phyloP scores from a whole-genome alignment of 1,140 invertebrate species.

The Ceratina japonica region DNA sequence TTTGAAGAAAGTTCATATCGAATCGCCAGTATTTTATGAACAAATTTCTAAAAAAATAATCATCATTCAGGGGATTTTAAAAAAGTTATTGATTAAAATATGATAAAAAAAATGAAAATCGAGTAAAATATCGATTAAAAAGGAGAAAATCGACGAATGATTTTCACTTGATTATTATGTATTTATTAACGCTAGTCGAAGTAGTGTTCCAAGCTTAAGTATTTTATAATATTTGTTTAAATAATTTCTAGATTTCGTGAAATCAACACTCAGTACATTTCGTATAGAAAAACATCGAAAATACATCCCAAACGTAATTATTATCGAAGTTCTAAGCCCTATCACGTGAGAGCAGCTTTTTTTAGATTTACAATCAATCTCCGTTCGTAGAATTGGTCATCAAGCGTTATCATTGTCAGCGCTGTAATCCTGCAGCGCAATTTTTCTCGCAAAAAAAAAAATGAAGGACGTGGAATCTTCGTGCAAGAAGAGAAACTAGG shows the following conservation, averaged over 20 bases:
- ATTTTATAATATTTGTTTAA: not conserved
- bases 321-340: not conserved
- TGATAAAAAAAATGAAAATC: too few relatives aligned
- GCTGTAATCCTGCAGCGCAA: slow-evolving; percentile 19
- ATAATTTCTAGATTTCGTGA: not conserved
- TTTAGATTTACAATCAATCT: not conserved
- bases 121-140: too few relatives aligned
- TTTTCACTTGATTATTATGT: too few relatives aligned
- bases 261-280: not conserved
- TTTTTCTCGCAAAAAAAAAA: slow-evolving; percentile 15
- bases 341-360: not conserved
- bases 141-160: too few relatives aligned
- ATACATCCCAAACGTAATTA: slow-evolving; percentile 4
- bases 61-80: too few relatives aligned
- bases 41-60: too few relatives aligned
- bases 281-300: not conserved
- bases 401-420: slow-evolving; percentile 3
- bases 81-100: too few relatives aligned
- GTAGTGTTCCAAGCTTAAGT: not conserved
- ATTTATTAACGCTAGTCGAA: too few relatives aligned
- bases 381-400: slow-evolving; percentile 4
- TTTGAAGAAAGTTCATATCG: too few relatives aligned
- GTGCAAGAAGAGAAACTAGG: slow-evolving; percentile 24
- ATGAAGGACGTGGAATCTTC: too few relatives aligned
- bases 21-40: too few relatives aligned